Evolutionary conservation across 2,797 vertebrate species (phyloP), one percentile per base, ranked within the genome.

Genomic region (Prionace glauca): DNA sequence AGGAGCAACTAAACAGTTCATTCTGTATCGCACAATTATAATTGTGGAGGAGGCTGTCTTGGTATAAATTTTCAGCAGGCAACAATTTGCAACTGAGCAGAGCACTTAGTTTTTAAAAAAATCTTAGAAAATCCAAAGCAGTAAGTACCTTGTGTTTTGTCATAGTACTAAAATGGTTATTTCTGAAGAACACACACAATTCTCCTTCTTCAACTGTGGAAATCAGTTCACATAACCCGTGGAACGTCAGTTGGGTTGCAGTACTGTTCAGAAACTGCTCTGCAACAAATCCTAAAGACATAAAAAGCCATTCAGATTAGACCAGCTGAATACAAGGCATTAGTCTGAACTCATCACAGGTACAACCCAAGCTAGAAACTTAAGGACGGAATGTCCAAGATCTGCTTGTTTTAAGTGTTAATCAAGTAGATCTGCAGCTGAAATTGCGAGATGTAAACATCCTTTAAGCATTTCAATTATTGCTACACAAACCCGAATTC

Each of bases 131-230:
- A 72, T 50, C 18, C 65, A 32, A 74, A 94, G n/a, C 16, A 96
- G 96, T 97, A 99, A 96, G 96, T 97, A 99, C 99, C 99, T 99
- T 99, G 97, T 98, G 98, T 97, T 99, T 99, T 97, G 99, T 99
- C 99, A 99, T 99, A 97, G 99, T 99, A 98, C 99, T 99, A 97
- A 99, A 99, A 98, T 99, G 99, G 98, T 99, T 99, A 97, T 99
- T 99, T 97, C 99, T 99, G 98, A 99, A 99, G 97, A 99, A 99
- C 96, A 99, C 99, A 95, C 99, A 99, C 94, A 99, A 98, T 96
- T 99, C 99, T 97, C 99, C 99, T 97, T 99, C 99, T 97, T 99
- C 98, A 95, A 99, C 98, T 0, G 98, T 98, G 96, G 99, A 98
- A 10, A 99, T 99, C 97, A 99, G 97, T 97, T 99, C 99, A 97